Percentiles rank a stretch among this genome's conserved stretches.
Evolutionary conservation across 2,797 vertebrate species (phyloP).

Genomic region (Decapterus maruadsi): DNA sequence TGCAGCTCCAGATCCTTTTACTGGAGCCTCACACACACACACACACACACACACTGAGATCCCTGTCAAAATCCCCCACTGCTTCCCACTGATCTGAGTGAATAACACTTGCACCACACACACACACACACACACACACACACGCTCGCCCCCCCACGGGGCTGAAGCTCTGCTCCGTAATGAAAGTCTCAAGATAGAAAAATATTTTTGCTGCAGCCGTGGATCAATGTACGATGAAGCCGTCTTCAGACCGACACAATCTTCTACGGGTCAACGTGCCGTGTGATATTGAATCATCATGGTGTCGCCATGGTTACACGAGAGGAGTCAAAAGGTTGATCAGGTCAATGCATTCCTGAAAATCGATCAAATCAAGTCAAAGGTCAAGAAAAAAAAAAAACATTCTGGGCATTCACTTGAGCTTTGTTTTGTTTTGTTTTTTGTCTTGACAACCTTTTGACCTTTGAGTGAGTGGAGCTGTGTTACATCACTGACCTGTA

Average conservation of each 20-base stretch:
- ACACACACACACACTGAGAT: slow-evolving; percentile 27
- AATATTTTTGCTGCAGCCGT: not conserved
- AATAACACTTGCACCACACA: slow-evolving; percentile 18
- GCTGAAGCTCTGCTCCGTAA: slow-evolving; percentile 33
- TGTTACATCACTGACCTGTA: no score
- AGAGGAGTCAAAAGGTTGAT: no score
- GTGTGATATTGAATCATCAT: not conserved
- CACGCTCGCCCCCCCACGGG: not conserved
- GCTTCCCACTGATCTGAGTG: slow-evolving; percentile 29
- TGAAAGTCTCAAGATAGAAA: slow-evolving; percentile 27
- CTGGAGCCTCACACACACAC: slow-evolving; percentile 22
- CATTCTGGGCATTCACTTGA: no score
- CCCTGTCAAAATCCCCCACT: slow-evolving; percentile 34
- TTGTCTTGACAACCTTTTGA: no score
- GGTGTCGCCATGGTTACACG: not conserved
- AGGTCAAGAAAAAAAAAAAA: no score
- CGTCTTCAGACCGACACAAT: not conserved
- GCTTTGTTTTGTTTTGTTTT: no score
- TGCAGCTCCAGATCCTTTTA: slow-evolving; percentile 21
- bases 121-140: slow-evolving; percentile 19
- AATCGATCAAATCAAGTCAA: not conserved
- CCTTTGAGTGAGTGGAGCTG: no score
- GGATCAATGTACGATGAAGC: slow-evolving; percentile 9
- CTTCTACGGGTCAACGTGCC: slow-evolving; percentile 3
- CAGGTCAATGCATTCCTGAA: not conserved